A percentile compares a stretch with the other conserved stretches of the same genome.
Conservation (phyloP, 2,797 vertebrate genomes). For the Oreortyx pictus region DNA sequence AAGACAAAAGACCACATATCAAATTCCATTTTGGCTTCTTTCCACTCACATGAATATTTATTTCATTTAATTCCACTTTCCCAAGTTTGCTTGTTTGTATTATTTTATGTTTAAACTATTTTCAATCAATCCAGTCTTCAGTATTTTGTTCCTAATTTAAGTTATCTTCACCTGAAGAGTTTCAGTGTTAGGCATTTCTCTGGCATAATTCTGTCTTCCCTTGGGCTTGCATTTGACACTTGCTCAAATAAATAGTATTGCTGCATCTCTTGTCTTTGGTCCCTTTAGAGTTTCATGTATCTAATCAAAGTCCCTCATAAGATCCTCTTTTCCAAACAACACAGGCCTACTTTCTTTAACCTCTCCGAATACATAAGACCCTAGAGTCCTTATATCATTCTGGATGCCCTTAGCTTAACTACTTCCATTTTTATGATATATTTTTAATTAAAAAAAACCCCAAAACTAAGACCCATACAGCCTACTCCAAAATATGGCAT, state of each 20-base stretch:
- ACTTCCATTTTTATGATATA: background rate
- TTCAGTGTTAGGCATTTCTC: background rate
- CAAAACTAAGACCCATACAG: background rate
- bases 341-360: slow-evolving; percentile 17
- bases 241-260: background rate
- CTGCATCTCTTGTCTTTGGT: background rate
- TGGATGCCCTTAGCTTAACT: background rate
- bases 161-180: background rate
- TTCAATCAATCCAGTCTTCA: background rate
- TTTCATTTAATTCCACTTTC: background rate
- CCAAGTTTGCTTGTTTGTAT: background rate
- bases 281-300: background rate
- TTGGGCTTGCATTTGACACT: slow-evolving; percentile 19
- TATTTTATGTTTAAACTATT: background rate
- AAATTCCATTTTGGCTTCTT: background rate
- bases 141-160: background rate
- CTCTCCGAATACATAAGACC: slow-evolving; percentile 17
- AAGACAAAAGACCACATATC: background rate
- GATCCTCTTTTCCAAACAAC: slow-evolving; percentile 32
- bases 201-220: background rate
- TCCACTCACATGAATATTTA: background rate
- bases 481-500: background rate
- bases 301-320: background rate
- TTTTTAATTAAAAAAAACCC: background rate
- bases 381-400: background rate